These are phyloP conservation scores for Fukomys damarensis DNA, from an alignment of 2,113 vertebrate species.

Conservation along the genomic window DNA sequence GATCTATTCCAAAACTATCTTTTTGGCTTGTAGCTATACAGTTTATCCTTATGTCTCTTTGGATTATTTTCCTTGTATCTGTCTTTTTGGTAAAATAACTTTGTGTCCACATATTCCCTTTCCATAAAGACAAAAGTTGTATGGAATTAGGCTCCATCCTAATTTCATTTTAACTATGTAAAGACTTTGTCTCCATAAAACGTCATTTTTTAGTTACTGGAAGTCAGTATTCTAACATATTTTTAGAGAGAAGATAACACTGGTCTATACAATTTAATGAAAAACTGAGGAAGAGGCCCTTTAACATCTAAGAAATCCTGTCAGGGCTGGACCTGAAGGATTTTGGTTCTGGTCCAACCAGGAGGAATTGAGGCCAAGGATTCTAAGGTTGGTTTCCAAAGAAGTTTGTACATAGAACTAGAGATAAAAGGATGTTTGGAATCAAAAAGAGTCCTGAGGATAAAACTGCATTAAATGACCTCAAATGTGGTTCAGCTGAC, in stretches of 20 bases:
- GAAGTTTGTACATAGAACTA: neutral
- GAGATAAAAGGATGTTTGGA: neutral
- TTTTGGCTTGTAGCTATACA: neutral
- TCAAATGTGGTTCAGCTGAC: neutral
- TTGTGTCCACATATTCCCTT: neutral
- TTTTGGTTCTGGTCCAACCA: neutral
- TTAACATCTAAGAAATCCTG: neutral
- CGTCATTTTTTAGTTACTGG: neutral
- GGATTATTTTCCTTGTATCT: neutral
- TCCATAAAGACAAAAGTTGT: neutral
- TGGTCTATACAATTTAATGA: neutral
- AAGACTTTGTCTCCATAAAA: neutral
- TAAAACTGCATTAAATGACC: neutral
- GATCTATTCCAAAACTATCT: neutral
- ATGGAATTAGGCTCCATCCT: neutral
- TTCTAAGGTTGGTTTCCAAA: neutral
- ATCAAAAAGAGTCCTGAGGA: neutral
- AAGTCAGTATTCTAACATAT: neutral
- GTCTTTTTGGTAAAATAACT: neutral
- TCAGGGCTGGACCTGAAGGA: neutral
- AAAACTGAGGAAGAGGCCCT: neutral
- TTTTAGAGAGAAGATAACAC: neutral
- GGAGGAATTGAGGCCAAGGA: neutral
- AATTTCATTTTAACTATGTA: neutral
- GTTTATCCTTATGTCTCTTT: neutral